phyloP scores from a whole-genome alignment of 2,113 vertebrate species.

The Dasypus novemcinctus region DNA sequence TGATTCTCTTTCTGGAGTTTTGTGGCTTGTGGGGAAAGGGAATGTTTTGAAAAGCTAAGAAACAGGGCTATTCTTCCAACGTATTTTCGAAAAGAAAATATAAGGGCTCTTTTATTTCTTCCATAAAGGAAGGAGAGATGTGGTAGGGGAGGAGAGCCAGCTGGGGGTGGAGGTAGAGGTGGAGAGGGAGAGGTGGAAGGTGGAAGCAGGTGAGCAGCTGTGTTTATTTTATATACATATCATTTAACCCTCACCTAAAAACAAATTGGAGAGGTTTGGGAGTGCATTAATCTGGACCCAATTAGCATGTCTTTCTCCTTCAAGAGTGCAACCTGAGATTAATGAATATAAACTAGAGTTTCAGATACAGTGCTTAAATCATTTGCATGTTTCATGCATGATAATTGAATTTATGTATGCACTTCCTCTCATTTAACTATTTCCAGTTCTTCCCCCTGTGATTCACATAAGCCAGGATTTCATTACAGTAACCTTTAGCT shows the following conservation, averaged over 20 bases:
- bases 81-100: conserved; percentile 32
- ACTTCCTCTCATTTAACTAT: conserved; percentile 87
- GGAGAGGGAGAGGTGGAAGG: not conserved
- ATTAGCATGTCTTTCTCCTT: conserved; percentile 82
- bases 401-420: conserved; percentile 87
- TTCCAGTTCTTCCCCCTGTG: conserved; percentile 81
- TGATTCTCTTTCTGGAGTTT: not conserved
- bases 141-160: conserved; percentile 22
- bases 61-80: not conserved
- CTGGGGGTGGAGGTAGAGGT: conserved; percentile 42
- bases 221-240: conserved; percentile 82
- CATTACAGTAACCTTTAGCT: conserved; percentile 21
- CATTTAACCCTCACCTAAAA: conserved; percentile 82
- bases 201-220: conserved; percentile 76
- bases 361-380: conserved; percentile 86
- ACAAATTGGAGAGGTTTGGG: conserved; percentile 84
- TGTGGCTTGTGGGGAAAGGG: not conserved
- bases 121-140: conserved; percentile 27
- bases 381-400: conserved; percentile 89
- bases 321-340: conserved; percentile 85
- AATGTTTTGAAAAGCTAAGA: not conserved
- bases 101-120: not conserved
- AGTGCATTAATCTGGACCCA: conserved; percentile 86
- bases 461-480: conserved; percentile 73
- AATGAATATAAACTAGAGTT: conserved; percentile 85